phyloP scores from a whole-genome alignment of 2,797 vertebrate genomes.

The Channallabes apus region DNA sequence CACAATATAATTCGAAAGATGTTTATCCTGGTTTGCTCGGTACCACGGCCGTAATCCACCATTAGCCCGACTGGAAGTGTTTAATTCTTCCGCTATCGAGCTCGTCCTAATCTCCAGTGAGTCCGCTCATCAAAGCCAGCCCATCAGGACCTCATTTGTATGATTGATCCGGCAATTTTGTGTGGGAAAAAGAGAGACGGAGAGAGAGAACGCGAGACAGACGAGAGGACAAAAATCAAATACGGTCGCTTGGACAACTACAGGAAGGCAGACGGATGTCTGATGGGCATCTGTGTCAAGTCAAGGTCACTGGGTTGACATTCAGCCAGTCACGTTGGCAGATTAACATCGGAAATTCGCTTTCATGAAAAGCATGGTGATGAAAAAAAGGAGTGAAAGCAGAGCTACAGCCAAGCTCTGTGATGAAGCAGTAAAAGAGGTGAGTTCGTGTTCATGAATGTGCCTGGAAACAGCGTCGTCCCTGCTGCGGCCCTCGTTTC shows the following conservation, averaged over 20 bases:
- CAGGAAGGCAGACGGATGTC: conserved; percentile 38
- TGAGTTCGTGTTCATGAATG: conserved; percentile 74
- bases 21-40: not conserved
- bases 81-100: conserved; percentile 30
- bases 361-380: conserved; percentile 73
- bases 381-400: conserved; percentile 68
- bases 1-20: not conserved
- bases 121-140: conserved; percentile 9
- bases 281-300: conserved; percentile 68
- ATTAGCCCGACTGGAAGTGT: conserved; percentile 28
- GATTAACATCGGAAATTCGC: conserved; percentile 77
- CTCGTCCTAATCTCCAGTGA: conserved; percentile 5
- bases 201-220: not conserved
- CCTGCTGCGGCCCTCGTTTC: not conserved
- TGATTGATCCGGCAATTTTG: conserved; percentile 19
- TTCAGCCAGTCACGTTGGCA: conserved; percentile 49
- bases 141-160: conserved; percentile 32
- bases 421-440: conserved; percentile 67
- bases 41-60: conserved; percentile 1
- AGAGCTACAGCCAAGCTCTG: conserved; percentile 67
- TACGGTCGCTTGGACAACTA: not conserved
- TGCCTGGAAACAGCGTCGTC: conserved; percentile 33
- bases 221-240: not conserved
- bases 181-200: not conserved
- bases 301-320: conserved; percentile 53